Percentiles rank a stretch among this genome's conserved stretches.
phyloP scores from a whole-genome alignment of 2,113 vertebrate species.

The Sigmodon hispidus region DNA sequence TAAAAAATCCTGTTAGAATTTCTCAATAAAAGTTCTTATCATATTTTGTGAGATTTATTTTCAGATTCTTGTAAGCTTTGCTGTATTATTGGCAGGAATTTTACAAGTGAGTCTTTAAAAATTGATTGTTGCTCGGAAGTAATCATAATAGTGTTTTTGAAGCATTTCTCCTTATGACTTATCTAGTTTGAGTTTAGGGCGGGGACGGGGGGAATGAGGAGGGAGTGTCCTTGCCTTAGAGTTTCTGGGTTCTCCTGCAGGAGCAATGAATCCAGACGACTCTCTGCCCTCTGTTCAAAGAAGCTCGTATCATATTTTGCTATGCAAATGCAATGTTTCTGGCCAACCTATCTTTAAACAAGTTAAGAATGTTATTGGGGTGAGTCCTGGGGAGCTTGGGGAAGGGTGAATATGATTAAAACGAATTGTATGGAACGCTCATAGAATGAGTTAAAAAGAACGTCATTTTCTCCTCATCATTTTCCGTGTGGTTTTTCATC shows the following conservation, averaged over 20 bases:
- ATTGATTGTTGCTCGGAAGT: neutral
- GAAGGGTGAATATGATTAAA: neutral
- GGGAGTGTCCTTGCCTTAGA: neutral
- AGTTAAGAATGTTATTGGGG: neutral
- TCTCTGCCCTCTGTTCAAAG: neutral
- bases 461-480: neutral
- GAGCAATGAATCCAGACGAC: neutral
- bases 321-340: neutral
- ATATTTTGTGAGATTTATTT: neutral
- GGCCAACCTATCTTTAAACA: neutral
- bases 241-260: neutral
- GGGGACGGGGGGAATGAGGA: rapidly evolving
- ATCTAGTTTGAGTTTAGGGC: neutral
- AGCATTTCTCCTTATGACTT: neutral
- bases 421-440: neutral
- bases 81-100: neutral
- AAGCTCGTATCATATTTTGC: neutral
- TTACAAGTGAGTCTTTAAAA: neutral
- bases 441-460: neutral
- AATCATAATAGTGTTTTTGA: neutral
- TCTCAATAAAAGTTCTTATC: conserved; percentile 5
- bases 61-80: neutral
- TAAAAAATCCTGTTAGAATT: neutral
- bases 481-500: conserved; percentile 1
- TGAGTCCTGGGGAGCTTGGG: neutral